Conservation (phyloP, 1,140 invertebrate genomes). For the Bombus sibiricus region DNA sequence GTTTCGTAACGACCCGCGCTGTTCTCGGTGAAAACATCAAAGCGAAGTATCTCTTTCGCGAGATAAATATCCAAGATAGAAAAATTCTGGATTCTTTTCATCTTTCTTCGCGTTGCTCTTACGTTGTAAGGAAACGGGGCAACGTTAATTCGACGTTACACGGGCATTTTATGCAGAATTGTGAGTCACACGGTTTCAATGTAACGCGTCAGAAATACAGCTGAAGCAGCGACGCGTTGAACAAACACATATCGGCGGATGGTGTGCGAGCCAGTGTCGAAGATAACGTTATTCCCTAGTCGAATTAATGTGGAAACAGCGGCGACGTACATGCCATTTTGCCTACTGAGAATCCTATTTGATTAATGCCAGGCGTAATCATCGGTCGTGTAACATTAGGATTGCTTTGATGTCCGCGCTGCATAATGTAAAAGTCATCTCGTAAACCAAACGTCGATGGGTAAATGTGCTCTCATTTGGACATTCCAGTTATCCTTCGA, state of each 20-base stretch:
- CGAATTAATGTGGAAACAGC: slow-evolving; percentile 7
- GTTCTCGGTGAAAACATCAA: slow-evolving; percentile 3
- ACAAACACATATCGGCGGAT: slow-evolving; percentile 3
- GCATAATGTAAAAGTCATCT: not conserved
- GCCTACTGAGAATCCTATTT: not conserved
- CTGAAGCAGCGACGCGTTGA: not conserved
- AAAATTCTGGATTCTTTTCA: not conserved
- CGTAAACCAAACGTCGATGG: not conserved
- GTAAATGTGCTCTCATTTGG: not conserved
- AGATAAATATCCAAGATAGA: slow-evolving; percentile 31
- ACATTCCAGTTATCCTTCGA: not conserved
- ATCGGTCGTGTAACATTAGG: not conserved
- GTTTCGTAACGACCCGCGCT: slow-evolving; percentile 9
- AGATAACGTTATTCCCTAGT: slow-evolving; percentile 21
- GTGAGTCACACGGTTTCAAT: too few species aligned
- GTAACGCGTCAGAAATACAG: too few species aligned
- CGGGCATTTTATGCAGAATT: not conserved
- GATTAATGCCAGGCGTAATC: slow-evolving; percentile 10
- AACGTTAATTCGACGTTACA: slow-evolving; percentile 19
- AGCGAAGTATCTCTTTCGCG: slow-evolving; percentile 10
- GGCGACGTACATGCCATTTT: slow-evolving; percentile 5
- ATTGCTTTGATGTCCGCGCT: not conserved
- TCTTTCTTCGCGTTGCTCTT: not conserved
- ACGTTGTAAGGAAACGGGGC: not conserved
- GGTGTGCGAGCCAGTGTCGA: not conserved